A percentile compares a stretch with the other conserved stretches of the same genome.
Evolutionary conservation across 2,113 vertebrate genomes (phyloP).

Genomic region (Phrynosoma platyrhinos): DNA sequence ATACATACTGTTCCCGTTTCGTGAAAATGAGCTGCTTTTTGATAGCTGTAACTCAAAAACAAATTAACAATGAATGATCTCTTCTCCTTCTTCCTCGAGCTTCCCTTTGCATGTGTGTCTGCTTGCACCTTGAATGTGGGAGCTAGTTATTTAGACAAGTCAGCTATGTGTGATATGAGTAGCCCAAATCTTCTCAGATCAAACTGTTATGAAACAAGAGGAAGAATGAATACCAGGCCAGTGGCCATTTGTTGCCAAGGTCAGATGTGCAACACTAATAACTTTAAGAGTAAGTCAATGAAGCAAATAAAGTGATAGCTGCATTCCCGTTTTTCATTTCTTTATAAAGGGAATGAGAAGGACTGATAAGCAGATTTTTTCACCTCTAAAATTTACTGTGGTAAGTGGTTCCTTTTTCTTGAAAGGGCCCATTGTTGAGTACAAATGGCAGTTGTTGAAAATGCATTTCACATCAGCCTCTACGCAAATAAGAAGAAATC

Average conservation of each 20-base stretch:
- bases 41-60: not conserved
- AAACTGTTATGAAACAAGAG: constrained; percentile 54
- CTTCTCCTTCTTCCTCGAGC: not conserved
- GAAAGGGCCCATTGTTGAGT: constrained; percentile 77
- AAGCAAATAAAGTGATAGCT: constrained; percentile 62
- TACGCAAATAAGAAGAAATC: constrained; percentile 53
- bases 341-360: constrained; percentile 68
- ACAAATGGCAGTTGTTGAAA: constrained; percentile 77
- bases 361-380: constrained; percentile 73
- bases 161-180: constrained; percentile 38
- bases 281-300: constrained; percentile 63
- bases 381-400: constrained; percentile 68
- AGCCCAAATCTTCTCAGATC: constrained; percentile 28
- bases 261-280: constrained; percentile 56
- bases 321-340: constrained; percentile 60
- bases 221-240: constrained; percentile 63
- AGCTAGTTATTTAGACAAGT: constrained; percentile 20
- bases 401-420: constrained; percentile 69
- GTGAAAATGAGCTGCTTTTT: constrained; percentile 14
- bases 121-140: not conserved
- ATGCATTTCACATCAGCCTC: constrained; percentile 68
- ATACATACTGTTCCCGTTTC: not conserved
- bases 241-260: constrained; percentile 58
- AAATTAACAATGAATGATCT: not conserved
- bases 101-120: not conserved